Evolutionary conservation across 2,113 vertebrate species (phyloP).

Genomic region (Chinchilla lanigera): DNA sequence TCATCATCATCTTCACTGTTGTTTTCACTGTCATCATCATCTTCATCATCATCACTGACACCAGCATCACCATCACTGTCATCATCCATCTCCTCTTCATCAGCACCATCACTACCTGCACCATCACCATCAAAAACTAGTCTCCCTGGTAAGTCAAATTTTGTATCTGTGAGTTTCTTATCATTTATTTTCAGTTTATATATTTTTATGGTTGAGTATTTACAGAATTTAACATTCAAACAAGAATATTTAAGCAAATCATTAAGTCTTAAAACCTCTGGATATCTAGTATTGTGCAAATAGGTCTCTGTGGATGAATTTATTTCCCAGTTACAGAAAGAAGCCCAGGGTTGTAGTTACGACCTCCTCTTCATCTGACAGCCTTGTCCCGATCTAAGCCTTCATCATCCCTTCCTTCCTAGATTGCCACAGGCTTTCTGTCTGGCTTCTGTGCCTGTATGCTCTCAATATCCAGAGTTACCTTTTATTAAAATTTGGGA

Average conservation of each 20-base stretch:
- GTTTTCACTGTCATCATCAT: no score
- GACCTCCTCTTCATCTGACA: neutral
- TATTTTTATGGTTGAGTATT: neutral
- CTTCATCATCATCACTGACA: accelerated
- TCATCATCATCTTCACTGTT: neutral
- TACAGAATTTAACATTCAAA: neutral
- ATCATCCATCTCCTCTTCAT: accelerated
- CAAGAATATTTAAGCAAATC: neutral
- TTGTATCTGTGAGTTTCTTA: neutral
- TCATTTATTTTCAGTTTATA: neutral
- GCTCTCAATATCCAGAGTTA: neutral
- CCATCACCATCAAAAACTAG: neutral
- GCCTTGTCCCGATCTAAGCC: neutral
- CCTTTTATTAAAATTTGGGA: neutral
- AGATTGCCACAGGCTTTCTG: no score
- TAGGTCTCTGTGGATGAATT: neutral
- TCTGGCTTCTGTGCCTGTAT: neutral
- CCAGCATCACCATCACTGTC: accelerated
- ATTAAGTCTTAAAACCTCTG: neutral
- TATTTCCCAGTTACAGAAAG: neutral
- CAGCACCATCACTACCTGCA: accelerated
- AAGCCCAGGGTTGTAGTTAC: neutral
- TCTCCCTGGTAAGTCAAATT: conserved; percentile 35
- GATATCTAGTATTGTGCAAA: neutral
- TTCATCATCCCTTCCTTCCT: neutral